phyloP scores from a whole-genome alignment of 2,797 vertebrate species.

The Dromococcyx pavoninus region DNA sequence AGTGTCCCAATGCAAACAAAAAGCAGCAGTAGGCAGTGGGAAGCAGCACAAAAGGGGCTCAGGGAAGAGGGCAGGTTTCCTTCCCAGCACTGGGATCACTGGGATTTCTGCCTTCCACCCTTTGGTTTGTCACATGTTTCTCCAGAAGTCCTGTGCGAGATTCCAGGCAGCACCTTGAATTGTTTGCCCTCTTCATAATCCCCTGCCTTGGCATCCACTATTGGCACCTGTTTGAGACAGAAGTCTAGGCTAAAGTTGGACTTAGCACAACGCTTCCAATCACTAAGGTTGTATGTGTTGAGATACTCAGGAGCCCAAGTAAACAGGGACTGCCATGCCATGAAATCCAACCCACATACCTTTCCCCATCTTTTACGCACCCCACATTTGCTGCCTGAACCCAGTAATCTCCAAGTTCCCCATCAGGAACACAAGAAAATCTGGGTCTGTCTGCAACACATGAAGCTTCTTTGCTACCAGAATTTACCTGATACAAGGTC shows the following conservation, averaged over 20 bases:
- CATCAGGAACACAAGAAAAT: not conserved
- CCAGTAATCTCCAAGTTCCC: not conserved
- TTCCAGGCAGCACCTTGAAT: not conserved
- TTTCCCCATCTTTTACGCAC: not conserved
- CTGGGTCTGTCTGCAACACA: not conserved
- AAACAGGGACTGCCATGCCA: not conserved
- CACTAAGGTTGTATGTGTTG: not conserved
- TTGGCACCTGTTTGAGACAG: not conserved
- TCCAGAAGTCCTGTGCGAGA: not conserved
- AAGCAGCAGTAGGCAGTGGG: not conserved
- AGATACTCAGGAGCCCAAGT: not conserved
- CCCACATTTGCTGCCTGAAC: not conserved
- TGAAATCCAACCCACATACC: not conserved
- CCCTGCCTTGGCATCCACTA: not conserved
- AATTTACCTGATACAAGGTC: not conserved
- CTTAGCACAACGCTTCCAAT: not conserved
- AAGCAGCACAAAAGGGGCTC: not conserved
- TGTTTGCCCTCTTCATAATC: not conserved
- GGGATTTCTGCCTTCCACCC: not conserved
- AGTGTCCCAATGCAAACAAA: not conserved
- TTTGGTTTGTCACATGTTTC: not conserved
- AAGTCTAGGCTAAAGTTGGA: not conserved
- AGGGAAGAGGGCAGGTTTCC: not conserved
- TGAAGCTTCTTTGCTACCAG: not conserved
- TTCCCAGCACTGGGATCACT: not conserved